phyloP scores from a whole-genome alignment of 2,888 invertebrate genomes.

The Ecliptopera silaceata region DNA sequence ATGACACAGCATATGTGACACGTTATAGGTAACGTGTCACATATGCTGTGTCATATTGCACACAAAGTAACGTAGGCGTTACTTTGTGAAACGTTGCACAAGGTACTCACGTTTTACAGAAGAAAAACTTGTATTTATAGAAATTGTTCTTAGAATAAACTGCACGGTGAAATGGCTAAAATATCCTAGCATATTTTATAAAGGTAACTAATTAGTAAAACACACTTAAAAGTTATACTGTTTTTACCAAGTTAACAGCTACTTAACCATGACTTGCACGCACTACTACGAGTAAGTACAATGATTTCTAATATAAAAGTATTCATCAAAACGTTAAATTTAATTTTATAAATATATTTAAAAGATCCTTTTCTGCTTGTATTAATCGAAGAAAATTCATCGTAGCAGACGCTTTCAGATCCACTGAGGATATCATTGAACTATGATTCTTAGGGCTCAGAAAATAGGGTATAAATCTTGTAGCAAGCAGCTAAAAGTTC shows the following conservation, averaged over 20 bases:
- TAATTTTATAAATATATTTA: too few species aligned
- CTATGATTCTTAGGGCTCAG: background rate
- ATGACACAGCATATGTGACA: conserved; percentile 34
- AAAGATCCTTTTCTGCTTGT: background rate
- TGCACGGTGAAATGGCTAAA: too few species aligned
- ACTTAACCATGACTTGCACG: too few species aligned
- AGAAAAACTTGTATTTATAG: background rate
- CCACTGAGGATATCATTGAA: background rate
- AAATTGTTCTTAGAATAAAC: background rate
- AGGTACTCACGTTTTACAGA: background rate
- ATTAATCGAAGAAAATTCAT: conserved; percentile 22
- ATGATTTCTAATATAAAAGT: too few species aligned
- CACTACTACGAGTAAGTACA: too few species aligned
- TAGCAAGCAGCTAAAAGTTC: conserved; percentile 30
- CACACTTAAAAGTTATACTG: too few species aligned
- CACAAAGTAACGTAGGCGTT: too few species aligned
- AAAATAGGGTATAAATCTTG: conserved; percentile 14
- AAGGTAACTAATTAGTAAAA: too few species aligned
- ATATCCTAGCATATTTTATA: too few species aligned
- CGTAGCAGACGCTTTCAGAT: conserved; percentile 9
- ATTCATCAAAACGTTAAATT: too few species aligned
- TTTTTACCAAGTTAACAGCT: too few species aligned
- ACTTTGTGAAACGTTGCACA: conserved; percentile 5
- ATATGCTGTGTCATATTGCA: conserved; percentile 37
- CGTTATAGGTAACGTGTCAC: conserved; percentile 22